Evolutionary conservation across 2,113 vertebrate species (phyloP).

Genomic region (Anguilla japonica): DNA sequence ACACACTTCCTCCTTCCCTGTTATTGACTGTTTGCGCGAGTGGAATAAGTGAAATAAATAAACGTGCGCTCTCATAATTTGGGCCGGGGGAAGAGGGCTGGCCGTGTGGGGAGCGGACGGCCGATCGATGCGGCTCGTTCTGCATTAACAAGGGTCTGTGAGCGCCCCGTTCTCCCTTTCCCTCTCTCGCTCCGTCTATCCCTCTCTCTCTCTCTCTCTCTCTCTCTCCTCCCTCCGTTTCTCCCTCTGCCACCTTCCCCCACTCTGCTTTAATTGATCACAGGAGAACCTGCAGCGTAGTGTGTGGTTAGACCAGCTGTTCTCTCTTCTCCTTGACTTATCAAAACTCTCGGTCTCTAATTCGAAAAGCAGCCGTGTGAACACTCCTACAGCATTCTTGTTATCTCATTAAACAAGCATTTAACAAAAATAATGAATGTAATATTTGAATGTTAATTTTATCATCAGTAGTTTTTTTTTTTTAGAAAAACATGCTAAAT

Average conservation of each 20-base stretch:
- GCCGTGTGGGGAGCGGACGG: conserved; percentile 39
- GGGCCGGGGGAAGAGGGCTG: conserved; percentile 44
- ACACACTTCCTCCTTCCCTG: conserved; percentile 3
- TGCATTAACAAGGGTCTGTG: conserved; percentile 52
- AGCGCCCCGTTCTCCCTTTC: conserved; percentile 14
- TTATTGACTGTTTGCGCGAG: conserved; percentile 29
- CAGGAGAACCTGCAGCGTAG: not conserved
- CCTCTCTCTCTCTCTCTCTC: not conserved
- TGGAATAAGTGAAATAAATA: conserved; percentile 45
- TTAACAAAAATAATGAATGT: not conserved
- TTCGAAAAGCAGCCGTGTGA: not conserved
- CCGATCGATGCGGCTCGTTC: conserved; percentile 55
- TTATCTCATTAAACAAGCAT: not conserved
- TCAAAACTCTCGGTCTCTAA: not conserved
- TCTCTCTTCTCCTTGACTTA: not conserved
- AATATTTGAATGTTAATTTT: not conserved
- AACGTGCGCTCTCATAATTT: conserved; percentile 54
- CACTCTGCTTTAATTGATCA: not conserved
- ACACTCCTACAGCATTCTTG: not conserved
- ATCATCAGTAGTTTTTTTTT: not conserved
- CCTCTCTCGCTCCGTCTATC: not conserved
- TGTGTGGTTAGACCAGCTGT: not conserved
- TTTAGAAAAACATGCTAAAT: not conserved
- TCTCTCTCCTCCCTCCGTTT: not conserved
- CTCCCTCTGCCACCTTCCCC: not conserved